A percentile compares a stretch with the other conserved stretches of the same genome.
These are phyloP conservation scores for Ageneiosus marmoratus DNA, from an alignment of 2,113 vertebrate species.

Conservation along the genomic window DNA sequence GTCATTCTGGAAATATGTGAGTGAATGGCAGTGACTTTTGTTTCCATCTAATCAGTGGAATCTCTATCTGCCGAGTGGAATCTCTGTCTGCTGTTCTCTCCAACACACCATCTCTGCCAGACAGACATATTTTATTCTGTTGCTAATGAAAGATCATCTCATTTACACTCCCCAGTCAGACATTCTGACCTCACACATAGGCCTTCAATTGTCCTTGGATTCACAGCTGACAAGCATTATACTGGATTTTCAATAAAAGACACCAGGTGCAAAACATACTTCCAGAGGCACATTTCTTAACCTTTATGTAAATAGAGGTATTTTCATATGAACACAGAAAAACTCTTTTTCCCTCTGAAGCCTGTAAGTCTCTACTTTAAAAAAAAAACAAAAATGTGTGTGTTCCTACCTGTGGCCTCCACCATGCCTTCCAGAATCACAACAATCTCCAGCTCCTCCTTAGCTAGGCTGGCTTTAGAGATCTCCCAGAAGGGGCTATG, in stretches of 20 bases:
- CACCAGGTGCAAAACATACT: not conserved
- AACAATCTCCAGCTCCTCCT: conserved; percentile 95
- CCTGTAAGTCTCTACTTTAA: not conserved
- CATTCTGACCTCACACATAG: conserved; percentile 27
- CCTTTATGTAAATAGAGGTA: not conserved
- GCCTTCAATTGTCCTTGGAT: not conserved
- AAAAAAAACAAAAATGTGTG: not conserved
- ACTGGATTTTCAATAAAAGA: not conserved
- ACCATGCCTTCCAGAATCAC: conserved; percentile 99
- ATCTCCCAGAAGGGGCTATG: conserved; percentile 98
- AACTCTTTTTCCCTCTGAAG: not conserved
- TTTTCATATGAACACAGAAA: not conserved
- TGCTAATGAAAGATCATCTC: conserved; percentile 51
- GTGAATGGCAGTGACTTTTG: conserved; percentile 1
- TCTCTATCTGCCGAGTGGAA: conserved; percentile 31
- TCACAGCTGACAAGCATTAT: not conserved
- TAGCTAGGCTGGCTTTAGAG: conserved; percentile 87
- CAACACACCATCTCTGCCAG: conserved; percentile 16
- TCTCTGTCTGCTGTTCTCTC: conserved; percentile 39
- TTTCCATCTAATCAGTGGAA: conserved; percentile 30
- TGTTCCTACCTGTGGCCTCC: conserved; percentile 92
- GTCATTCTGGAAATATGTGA: not conserved
- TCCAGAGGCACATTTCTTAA: not conserved
- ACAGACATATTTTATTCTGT: conserved; percentile 32
- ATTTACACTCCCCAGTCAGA: conserved; percentile 35